Evolutionary conservation across 2,888 invertebrate species (phyloP).

Genomic region (Platerodrilus igneus): DNA sequence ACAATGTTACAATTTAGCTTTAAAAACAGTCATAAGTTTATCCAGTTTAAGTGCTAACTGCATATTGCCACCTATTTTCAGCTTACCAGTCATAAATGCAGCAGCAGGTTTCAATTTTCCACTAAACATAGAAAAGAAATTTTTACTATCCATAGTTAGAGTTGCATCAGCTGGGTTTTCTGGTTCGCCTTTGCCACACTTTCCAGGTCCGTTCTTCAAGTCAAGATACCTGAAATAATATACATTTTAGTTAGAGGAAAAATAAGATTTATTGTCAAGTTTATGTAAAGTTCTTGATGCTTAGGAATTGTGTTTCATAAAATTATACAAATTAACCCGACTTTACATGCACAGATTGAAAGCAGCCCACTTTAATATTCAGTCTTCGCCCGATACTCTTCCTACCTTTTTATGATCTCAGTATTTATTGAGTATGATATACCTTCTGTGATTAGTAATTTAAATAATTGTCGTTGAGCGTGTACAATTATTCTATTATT

Average conservation of each 20-base stretch:
- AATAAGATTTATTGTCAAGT: conserved; percentile 7
- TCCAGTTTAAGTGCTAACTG: conserved; percentile 94
- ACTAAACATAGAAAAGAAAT: conserved; percentile 76
- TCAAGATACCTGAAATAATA: conserved; percentile 66
- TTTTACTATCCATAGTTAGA: conserved; percentile 74
- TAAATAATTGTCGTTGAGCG: too few relatives aligned
- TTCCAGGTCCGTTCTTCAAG: conserved; percentile 79
- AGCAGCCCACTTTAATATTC: background rate
- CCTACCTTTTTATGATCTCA: too few relatives aligned
- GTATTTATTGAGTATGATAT: too few relatives aligned
- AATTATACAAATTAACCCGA: background rate
- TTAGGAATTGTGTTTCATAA: background rate
- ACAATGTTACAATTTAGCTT: conserved; percentile 55
- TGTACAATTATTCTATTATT: too few relatives aligned
- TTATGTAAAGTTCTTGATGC: background rate
- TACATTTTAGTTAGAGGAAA: too few relatives aligned
- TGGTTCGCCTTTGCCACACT: conserved; percentile 74
- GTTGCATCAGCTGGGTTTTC: conserved; percentile 71
- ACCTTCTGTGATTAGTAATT: too few relatives aligned
- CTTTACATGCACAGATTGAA: background rate
- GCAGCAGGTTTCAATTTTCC: conserved; percentile 86
- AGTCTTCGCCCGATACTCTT: too few relatives aligned
- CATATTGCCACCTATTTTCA: conserved; percentile 89
- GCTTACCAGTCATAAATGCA: conserved; percentile 94
- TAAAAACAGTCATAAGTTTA: conserved; percentile 78